Base-by-base conservation (phyloP, 2,113 vertebrate genomes). In the Pipra filicauda region DNA sequence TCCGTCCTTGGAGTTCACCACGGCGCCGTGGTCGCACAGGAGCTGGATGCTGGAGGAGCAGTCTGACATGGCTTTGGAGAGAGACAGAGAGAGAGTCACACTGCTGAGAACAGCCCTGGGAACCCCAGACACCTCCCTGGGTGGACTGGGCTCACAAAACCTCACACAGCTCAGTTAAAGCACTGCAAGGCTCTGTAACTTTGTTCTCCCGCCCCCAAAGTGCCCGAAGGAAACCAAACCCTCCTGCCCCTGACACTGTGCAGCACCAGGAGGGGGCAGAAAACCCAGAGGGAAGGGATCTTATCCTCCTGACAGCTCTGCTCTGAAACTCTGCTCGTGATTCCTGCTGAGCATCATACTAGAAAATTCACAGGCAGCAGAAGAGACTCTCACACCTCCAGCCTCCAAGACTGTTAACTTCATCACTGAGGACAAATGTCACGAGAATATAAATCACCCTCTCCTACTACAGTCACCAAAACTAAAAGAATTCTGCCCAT, bases 11-110 rank as follows among this genome's bases (percentile, higher is more conserved):
- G 98, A 96, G 77, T 99, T 99, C 87, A 99, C 99, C 1, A 96
- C 98, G 39, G 99, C 98, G 19, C 99, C 99, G 1, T 99, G 98
- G 94, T 99, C 99, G 43, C 99, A 99, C 39, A 99, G 98, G 27
- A 99, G 98, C 76, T 99, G 99, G 73, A 99, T 98, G 37, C 99
- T 99, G 44, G 99, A 98, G 46, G 98, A 88, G 87, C 99, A 99
- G 94, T 99, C 99, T 0, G 99, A 99, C 98, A 99, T 99, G 22
- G 99, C 99, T 99, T 81, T 22, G 35, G 71, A 94, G 37, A 91
- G 80, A 81, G 93, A 72, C 15, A 65, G 27, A 46, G 21, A 46
- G 16, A 18, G 39, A 31, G 30, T 72, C 57, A 64, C 1, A 21
- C 8, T 12, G 52, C 72, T 88, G 65, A 8, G 23, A 58, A 15